Base-by-base conservation (phyloP, 2,888 invertebrate genomes). In the Drosophila mettleri region DNA sequence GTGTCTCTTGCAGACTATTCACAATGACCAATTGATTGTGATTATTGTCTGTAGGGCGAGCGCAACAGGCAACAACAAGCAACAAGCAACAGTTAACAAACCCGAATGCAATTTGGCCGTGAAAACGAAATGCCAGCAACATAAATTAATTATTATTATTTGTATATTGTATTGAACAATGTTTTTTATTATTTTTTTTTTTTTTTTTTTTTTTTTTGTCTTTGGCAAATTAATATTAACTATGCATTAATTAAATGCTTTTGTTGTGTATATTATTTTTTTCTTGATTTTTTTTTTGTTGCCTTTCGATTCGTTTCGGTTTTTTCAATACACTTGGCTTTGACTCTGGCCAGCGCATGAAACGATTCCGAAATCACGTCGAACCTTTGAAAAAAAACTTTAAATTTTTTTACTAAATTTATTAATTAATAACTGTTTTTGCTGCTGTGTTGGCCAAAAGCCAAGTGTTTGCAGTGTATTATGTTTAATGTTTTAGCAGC, bases 71-170 rank as follows among this genome's bases (percentile, higher is more conserved):
- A 5, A 24, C 41, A 22, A 51, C 59, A 67, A 58, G 46, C 57
- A 54, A n/a, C 24, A 49, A 74, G 27, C 43, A 10, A 45, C 43
- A 16, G 6, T 16, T 45, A 45, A 45, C 45, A 33, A 41, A 36
- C 33, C 58, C 57, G 63, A 82, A 78, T 82, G 84, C 79, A 84
- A 83, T 86, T 72, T 81, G 84, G 67, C 83, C 86, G 69, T 84
- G 86, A 84, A 83, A 84, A 83, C 69, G 68, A 83, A 83, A 83
- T 80, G 79, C 72, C 78, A 81, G 66, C 69, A 86, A 86, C 84
- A 86, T 81, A 86, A 83, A 84, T 79, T 81, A 84, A 81, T 86
- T 78, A 80, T 75, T 79, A 69, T 80, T 75, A 67, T 69, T 65
- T 68, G 41, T 84, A 62, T 69, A 60, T 67, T 64, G 66, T 53